Evolutionary conservation across 2,888 invertebrate species (phyloP).

Genomic region (Ophion obscuratus): DNA sequence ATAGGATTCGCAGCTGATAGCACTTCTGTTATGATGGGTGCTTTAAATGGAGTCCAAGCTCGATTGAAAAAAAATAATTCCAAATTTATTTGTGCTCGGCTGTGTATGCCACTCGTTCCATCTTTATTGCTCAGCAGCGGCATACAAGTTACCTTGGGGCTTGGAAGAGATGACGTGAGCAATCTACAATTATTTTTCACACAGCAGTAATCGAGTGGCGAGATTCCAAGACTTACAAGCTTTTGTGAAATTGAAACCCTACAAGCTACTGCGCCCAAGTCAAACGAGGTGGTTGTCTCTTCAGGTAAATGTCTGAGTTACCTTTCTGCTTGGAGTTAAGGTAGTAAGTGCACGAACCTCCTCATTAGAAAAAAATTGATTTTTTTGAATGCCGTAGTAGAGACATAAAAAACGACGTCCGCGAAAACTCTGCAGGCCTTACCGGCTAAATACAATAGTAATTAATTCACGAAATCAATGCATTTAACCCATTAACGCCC

Average conservation of each 20-base stretch:
- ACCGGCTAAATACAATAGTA: no score
- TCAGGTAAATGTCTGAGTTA: no score
- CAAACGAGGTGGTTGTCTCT: no score
- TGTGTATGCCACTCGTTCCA: slow-evolving; percentile 63
- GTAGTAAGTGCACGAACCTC: no score
- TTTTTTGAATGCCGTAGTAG: no score
- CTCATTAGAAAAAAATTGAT: no score
- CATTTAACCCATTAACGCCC: no score
- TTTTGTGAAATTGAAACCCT: background rate
- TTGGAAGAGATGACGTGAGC: slow-evolving; percentile 59
- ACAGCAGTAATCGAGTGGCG: slow-evolving; percentile 56
- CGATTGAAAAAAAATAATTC: slow-evolving; percentile 44
- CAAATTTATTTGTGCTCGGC: slow-evolving; percentile 54
- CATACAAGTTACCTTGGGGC: slow-evolving; percentile 50
- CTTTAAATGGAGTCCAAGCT: slow-evolving; percentile 39
- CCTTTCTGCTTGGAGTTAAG: no score
- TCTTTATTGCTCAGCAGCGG: slow-evolving; percentile 59
- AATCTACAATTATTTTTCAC: slow-evolving; percentile 60
- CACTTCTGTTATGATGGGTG: slow-evolving; percentile 55
- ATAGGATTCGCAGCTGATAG: slow-evolving; percentile 56
- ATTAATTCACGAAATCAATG: no score
- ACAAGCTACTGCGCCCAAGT: background rate
- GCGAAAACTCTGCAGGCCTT: no score
- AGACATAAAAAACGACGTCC: no score
- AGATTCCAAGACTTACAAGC: background rate